Evolutionary conservation across 1,140 invertebrate genomes (phyloP), one percentile per base, ranked within the genome.

Genomic region (Heliothis virescens): DNA sequence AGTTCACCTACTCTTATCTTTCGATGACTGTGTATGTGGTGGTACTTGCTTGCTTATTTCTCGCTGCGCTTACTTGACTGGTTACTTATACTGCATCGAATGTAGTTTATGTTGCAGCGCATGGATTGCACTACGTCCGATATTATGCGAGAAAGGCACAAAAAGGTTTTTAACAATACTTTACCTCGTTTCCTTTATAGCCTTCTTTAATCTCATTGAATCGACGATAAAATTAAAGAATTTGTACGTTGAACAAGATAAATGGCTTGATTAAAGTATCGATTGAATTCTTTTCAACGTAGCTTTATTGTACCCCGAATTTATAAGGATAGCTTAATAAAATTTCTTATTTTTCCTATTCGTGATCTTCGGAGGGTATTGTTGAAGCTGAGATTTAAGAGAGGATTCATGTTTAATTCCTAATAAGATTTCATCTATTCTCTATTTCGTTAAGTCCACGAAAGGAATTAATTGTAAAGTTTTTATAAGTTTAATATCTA

Each of bases 1-100:
- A 86, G 89, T 87, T 90, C 87, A 88, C 88, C 88, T 88, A 89
- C 86, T 90, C 86, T 91, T 92, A 92, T 92, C 90, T 89, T 81
- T 65, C 84, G 83, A 89, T 85, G 87, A 87, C 88, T 86, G 85
- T 81, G 84, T 82, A 81, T 79, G 75, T 79, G 59, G 15, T 79
- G 74, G 53, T 82, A 87, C 67, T 82, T 79, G 86, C 85, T 85
- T 83, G 80, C 83, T 88, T 84, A 82, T 83, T 83, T 72, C 60
- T 26, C 80, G 73, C 76, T 84, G 82, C 81, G 85, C 84, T 86
- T 82, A 86, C 85, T 89, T 81, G 83, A 89, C 86, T 82, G 87
- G 82, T 87, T 86, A 34, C 79, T 83, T 82, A 76, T 78, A 79
- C 78, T 81, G 78, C 80, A 83, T 67, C 72, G 62, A 79, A 83